Evolutionary conservation across 2,113 vertebrate species (phyloP).

Genomic region (Emydocephalus ijimae): DNA sequence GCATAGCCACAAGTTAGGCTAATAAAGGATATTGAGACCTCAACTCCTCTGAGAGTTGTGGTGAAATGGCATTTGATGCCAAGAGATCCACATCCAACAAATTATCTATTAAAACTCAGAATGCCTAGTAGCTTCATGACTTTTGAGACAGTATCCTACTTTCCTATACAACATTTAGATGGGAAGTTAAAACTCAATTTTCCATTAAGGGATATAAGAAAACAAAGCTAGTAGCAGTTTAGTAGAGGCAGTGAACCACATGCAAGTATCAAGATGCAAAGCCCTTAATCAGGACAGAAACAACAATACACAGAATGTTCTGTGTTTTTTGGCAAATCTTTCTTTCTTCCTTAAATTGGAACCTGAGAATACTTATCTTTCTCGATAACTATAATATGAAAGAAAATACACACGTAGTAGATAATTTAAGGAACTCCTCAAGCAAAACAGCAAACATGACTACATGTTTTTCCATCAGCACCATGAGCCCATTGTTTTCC

Average conservation of each 20-base stretch:
- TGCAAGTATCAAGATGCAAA: not conserved
- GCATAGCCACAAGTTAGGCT: not conserved
- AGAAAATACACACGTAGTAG: constrained; percentile 33
- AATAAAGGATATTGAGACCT: not conserved
- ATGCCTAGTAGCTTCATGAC: not conserved
- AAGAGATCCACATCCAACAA: not conserved
- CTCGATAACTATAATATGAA: not conserved
- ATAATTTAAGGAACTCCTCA: constrained; percentile 38
- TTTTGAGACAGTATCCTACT: not conserved
- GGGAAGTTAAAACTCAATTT: not conserved
- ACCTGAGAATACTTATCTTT: not conserved
- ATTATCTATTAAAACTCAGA: not conserved
- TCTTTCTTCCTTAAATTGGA: not conserved
- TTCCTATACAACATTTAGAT: not conserved
- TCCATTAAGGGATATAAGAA: not conserved
- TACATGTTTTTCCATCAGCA: not conserved
- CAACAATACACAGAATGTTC: not conserved
- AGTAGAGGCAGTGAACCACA: not conserved
- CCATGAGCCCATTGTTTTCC: not conserved
- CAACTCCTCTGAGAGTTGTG: not conserved
- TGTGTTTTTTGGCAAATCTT: constrained; percentile 6
- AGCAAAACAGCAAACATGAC: not conserved
- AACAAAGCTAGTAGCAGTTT: not conserved
- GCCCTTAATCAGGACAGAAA: not conserved
- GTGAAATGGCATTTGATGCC: not conserved